Percentiles rank a stretch among this genome's conserved stretches.
These are phyloP conservation scores for Papilio glaucus DNA, from an alignment of 1,140 invertebrate species.

Conservation along the genomic window DNA sequence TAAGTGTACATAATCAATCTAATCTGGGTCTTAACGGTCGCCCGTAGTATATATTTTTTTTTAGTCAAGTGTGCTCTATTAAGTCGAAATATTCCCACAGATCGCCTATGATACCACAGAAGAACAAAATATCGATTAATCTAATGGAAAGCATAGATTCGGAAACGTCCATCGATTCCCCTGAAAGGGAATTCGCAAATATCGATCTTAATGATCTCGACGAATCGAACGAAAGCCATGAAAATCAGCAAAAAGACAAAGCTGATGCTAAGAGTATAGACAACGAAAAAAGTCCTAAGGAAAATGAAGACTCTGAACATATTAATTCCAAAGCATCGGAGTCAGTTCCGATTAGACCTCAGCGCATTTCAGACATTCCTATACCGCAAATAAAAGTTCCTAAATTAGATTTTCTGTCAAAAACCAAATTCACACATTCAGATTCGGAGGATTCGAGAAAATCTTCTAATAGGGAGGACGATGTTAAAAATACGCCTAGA, in stretches of 20 bases:
- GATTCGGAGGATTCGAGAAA: constrained; percentile 71
- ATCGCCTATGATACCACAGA: constrained; percentile 75
- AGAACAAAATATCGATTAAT: constrained; percentile 82
- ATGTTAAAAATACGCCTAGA: constrained; percentile 59
- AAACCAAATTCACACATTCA: constrained; percentile 56
- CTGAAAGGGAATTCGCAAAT: constrained; percentile 77
- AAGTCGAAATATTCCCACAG: constrained; percentile 49
- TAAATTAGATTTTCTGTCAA: constrained; percentile 65
- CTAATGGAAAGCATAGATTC: constrained; percentile 82
- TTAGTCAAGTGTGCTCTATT: background rate
- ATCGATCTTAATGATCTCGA: constrained; percentile 74
- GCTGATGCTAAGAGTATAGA: constrained; percentile 48
- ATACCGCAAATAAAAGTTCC: constrained; percentile 78
- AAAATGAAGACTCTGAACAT: constrained; percentile 55
- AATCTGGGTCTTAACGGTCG: too few species aligned
- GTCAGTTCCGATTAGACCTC: constrained; percentile 52
- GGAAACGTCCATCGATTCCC: constrained; percentile 80
- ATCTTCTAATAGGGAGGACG: constrained; percentile 55
- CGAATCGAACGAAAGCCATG: constrained; percentile 59
- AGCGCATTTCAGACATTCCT: constrained; percentile 51
- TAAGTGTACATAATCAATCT: constrained; percentile 39
- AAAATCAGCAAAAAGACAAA: constrained; percentile 48
- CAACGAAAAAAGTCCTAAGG: constrained; percentile 47
- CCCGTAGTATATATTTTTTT: too few species aligned
- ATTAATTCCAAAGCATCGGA: constrained; percentile 58